A percentile compares a stretch with the other conserved stretches of the same genome.
phyloP scores from a whole-genome alignment of 2,113 vertebrate genomes.

The Clupea harengus region DNA sequence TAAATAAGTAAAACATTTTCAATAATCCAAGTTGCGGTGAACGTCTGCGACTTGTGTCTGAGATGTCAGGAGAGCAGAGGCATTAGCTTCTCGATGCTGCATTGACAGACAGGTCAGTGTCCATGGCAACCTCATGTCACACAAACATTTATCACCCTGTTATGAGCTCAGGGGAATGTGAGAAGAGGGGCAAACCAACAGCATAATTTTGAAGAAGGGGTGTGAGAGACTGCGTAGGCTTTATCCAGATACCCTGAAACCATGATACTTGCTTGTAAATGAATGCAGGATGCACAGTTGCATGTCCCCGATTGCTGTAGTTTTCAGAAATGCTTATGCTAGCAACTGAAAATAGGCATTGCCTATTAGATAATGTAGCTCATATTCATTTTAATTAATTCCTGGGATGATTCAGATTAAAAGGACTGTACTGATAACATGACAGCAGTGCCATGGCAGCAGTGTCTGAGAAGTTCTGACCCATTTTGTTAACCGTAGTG shows the following conservation, averaged over 20 bases:
- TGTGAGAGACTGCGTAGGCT: background rate
- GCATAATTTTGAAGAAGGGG: background rate
- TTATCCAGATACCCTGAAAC: too few relatives aligned
- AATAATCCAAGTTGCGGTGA: background rate
- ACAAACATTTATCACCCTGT: constrained; percentile 25
- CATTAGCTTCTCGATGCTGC: background rate
- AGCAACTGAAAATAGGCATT: too few relatives aligned
- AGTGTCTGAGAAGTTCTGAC: background rate
- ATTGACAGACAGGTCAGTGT: background rate
- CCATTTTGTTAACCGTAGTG: background rate
- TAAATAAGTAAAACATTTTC: too few relatives aligned
- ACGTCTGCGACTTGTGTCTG: background rate
- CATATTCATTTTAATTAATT: too few relatives aligned
- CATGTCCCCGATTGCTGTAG: too few relatives aligned
- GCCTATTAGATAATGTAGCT: too few relatives aligned
- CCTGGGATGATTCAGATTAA: background rate
- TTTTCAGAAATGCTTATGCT: too few relatives aligned
- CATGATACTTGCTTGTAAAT: too few relatives aligned
- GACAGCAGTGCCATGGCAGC: background rate
- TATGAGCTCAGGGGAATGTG: background rate
- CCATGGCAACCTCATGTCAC: background rate
- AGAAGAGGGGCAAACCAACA: background rate
- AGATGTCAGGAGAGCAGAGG: background rate
- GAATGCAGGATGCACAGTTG: too few relatives aligned
- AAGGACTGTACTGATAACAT: background rate